A percentile compares a stretch with the other conserved stretches of the same genome.
Evolutionary conservation across 2,113 vertebrate species (phyloP).

Genomic region (Cryptomyrus ogoouensis): DNA sequence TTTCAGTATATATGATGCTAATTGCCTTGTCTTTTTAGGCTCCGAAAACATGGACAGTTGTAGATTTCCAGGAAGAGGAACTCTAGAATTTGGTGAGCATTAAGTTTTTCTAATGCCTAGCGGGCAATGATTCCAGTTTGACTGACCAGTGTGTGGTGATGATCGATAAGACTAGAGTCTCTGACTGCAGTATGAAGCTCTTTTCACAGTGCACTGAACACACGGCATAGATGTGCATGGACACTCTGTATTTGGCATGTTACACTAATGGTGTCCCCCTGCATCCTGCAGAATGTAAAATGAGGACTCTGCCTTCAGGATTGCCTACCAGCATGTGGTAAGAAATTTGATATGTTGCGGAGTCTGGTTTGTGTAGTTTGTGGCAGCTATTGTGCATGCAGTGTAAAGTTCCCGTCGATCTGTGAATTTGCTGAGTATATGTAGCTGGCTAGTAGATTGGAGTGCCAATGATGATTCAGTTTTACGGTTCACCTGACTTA

Average conservation of each 20-base stretch:
- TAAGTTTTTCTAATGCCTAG: background rate
- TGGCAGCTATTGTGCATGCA: background rate
- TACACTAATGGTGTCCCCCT: background rate
- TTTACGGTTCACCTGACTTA: slow-evolving; percentile 36
- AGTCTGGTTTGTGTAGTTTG: background rate
- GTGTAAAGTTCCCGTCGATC: background rate
- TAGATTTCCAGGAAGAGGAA: background rate
- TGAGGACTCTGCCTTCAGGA: background rate
- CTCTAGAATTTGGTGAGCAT: background rate
- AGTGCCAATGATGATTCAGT: slow-evolving; percentile 40
- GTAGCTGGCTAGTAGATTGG: background rate
- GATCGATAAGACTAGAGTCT: slow-evolving; percentile 30
- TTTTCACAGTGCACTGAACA: slow-evolving; percentile 40
- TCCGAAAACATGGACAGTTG: background rate
- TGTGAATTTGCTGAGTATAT: background rate
- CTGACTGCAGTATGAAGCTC: slow-evolving; percentile 22
- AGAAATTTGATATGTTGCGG: background rate
- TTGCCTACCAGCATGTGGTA: background rate
- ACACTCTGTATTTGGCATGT: background rate
- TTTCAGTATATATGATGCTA: background rate
- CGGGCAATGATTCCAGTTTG: background rate
- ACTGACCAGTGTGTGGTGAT: slow-evolving; percentile 16
- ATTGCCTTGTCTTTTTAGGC: background rate
- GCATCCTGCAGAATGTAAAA: background rate
- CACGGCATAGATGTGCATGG: background rate